Evolutionary conservation across 2,797 vertebrate species (phyloP).

Genomic region (Menidia menidia): DNA sequence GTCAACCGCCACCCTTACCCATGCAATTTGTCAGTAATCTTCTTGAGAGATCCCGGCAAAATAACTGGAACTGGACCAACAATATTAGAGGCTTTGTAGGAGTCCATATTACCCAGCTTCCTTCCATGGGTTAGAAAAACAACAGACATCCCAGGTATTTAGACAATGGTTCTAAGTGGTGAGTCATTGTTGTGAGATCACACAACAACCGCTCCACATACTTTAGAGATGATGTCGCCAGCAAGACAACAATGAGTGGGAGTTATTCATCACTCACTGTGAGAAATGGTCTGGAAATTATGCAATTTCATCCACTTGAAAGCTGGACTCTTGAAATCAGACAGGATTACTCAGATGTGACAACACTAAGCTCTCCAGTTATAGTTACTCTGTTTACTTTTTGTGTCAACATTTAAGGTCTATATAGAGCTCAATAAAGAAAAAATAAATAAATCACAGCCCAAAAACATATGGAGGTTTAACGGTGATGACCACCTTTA

Average conservation of each 20-base stretch:
- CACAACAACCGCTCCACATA: slow-evolving; percentile 60
- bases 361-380: neutral
- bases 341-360: neutral
- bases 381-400: neutral
- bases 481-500: neutral
- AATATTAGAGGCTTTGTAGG: slow-evolving; percentile 18
- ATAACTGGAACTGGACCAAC: slow-evolving; percentile 1
- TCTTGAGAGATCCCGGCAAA: slow-evolving; percentile 4
- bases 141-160: slow-evolving; percentile 47
- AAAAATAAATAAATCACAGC: neutral
- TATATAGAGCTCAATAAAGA: neutral
- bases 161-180: slow-evolving; percentile 55
- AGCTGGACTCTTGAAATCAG: slow-evolving; percentile 2
- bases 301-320: neutral
- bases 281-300: slow-evolving; percentile 32
- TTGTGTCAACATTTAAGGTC: neutral
- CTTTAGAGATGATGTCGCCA: slow-evolving; percentile 60
- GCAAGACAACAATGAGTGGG: slow-evolving; percentile 39
- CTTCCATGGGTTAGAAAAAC: slow-evolving; percentile 57
- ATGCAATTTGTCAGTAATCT: neutral
- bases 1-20: neutral
- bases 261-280: slow-evolving; percentile 39
- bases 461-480: neutral
- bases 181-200: slow-evolving; percentile 65
- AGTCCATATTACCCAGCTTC: slow-evolving; percentile 34